Evolutionary conservation across 2,888 invertebrate species (phyloP).

Genomic region (Stenoptilia bipunctidactyla): DNA sequence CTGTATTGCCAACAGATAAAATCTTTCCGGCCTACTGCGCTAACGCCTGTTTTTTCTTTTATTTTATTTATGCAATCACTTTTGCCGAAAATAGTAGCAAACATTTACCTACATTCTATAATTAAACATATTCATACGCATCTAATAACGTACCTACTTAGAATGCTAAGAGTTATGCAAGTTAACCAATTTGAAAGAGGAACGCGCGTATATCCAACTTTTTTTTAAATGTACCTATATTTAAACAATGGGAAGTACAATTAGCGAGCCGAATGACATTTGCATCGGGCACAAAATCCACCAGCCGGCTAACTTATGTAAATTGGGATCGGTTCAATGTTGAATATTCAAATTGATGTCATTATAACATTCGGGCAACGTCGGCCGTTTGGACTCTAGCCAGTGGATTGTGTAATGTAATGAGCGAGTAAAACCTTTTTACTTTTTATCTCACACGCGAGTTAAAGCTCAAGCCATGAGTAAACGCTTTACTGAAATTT

Average conservation of each 20-base stretch:
- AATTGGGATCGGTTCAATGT: conserved; percentile 65
- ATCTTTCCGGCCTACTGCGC: conserved; percentile 70
- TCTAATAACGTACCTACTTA: no score
- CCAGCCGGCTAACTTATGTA: conserved; percentile 64
- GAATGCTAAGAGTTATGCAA: no score
- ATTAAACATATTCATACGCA: no score
- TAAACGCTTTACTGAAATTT: conserved; percentile 21
- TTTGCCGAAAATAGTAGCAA: conserved; percentile 45
- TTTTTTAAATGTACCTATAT: no score
- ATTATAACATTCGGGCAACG: conserved; percentile 65
- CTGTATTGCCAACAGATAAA: conserved; percentile 72
- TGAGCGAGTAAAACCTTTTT: conserved; percentile 58
- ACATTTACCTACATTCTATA: conserved; percentile 21
- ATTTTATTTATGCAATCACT: conserved; percentile 46
- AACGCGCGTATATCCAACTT: no score
- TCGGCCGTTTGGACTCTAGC: conserved; percentile 59
- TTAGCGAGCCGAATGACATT: conserved; percentile 57
- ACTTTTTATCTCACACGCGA: conserved; percentile 44
- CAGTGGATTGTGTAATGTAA: conserved; percentile 62
- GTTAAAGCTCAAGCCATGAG: conserved; percentile 25
- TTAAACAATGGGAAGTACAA: conserved; percentile 49
- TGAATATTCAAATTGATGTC: conserved; percentile 72
- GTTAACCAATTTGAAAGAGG: no score
- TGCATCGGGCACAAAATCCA: conserved; percentile 63
- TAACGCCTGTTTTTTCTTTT: conserved; percentile 53